Evolutionary conservation across 2,888 invertebrate species (phyloP).

Genomic region (Catonia carolina): DNA sequence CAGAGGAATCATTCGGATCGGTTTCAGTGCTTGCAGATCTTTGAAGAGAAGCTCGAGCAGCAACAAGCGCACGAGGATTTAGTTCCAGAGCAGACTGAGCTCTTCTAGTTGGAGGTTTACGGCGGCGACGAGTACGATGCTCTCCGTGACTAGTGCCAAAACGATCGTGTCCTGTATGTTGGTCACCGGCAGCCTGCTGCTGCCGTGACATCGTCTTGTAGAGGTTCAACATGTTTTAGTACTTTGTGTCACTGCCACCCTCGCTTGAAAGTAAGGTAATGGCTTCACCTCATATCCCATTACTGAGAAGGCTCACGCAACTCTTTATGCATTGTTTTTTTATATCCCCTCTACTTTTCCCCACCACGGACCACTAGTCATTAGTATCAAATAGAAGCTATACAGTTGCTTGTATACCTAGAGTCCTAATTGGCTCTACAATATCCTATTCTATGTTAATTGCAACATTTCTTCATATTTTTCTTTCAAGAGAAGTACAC

Average conservation of each 20-base stretch:
- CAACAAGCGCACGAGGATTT: conserved; percentile 19
- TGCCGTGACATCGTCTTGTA: conserved; percentile 29
- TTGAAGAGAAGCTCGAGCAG: conserved; percentile 16
- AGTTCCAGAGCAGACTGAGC: conserved; percentile 28
- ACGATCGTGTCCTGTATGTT: conserved; percentile 66
- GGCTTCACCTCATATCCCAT: conserved; percentile 15
- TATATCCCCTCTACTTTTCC: too few species aligned
- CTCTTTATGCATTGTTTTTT: too few species aligned
- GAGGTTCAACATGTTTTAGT: conserved; percentile 21
- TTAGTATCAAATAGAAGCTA: too few species aligned
- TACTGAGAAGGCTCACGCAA: too few species aligned
- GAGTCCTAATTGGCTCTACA: too few species aligned
- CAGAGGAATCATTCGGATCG: neutral
- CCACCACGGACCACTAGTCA: too few species aligned
- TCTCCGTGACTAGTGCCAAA: conserved; percentile 60
- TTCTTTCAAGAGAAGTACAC: too few species aligned
- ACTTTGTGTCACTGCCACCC: conserved; percentile 8
- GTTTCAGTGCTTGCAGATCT: conserved; percentile 19
- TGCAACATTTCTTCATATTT: too few species aligned
- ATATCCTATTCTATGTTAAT: too few species aligned
- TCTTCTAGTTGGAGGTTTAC: conserved; percentile 23
- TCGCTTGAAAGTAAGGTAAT: neutral
- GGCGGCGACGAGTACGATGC: conserved; percentile 20
- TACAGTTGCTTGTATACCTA: too few species aligned
- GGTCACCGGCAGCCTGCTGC: conserved; percentile 26